phyloP scores from a whole-genome alignment of 2,888 invertebrate species.

The Apoda limacodes region DNA sequence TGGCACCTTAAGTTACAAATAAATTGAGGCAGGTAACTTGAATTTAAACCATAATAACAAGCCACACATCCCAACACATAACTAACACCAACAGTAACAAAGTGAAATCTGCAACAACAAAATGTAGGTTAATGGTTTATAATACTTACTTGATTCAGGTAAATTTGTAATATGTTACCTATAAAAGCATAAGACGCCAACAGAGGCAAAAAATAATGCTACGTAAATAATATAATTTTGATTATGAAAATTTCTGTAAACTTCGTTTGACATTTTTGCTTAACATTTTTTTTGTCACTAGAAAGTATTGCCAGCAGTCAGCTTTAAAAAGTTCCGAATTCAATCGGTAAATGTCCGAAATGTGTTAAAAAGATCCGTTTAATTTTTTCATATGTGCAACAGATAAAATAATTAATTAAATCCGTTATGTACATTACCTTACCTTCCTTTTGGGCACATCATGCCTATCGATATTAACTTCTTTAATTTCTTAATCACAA shows the following conservation, averaged over 20 bases:
- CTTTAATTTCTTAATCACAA: too few species aligned
- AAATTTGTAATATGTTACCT: constrained; percentile 29
- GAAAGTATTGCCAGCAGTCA: too few species aligned
- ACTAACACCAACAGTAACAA: constrained; percentile 48
- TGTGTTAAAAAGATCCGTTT: too few species aligned
- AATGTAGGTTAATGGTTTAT: neutral
- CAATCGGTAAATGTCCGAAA: too few species aligned
- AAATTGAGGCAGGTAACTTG: constrained; percentile 41
- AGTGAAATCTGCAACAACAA: constrained; percentile 50
- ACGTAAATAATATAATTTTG: constrained; percentile 59
- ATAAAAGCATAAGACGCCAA: constrained; percentile 54
- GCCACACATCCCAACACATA: constrained; percentile 65
- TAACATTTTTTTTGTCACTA: too few species aligned
- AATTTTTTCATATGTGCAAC: too few species aligned
- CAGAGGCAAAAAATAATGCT: constrained; percentile 41
- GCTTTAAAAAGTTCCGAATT: too few species aligned
- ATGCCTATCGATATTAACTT: too few species aligned
- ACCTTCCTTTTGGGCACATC: too few species aligned
- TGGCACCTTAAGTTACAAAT: constrained; percentile 49
- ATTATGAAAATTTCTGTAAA: constrained; percentile 56
- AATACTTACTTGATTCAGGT: too few species aligned
- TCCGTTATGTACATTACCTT: too few species aligned
- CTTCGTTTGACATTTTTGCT: constrained; percentile 65
- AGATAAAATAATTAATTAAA: too few species aligned
- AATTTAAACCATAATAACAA: constrained; percentile 56